A percentile compares a stretch with the other conserved stretches of the same genome.
These are phyloP conservation scores for Macaria liturata DNA, from an alignment of 2,888 invertebrate species.

Conservation along the genomic window DNA sequence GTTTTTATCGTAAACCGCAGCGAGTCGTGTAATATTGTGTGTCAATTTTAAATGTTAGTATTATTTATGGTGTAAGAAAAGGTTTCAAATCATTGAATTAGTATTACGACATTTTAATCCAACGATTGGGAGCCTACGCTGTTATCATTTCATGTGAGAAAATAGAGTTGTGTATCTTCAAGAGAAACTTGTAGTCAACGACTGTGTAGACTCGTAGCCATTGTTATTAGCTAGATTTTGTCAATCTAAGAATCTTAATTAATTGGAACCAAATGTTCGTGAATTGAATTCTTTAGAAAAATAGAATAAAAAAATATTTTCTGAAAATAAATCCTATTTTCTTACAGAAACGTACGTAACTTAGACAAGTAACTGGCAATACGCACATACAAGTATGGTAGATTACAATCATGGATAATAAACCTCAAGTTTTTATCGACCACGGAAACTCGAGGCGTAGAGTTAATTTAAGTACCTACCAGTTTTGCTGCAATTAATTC, in stretches of 20 bases:
- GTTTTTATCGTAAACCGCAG: constrained; percentile 48
- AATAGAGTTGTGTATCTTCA: constrained; percentile 46
- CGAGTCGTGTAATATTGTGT: constrained; percentile 45
- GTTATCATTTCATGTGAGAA: constrained; percentile 48
- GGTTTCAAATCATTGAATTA: constrained; percentile 76
- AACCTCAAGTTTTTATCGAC: constrained; percentile 38
- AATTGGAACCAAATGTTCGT: constrained; percentile 65
- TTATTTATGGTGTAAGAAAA: constrained; percentile 55
- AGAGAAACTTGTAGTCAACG: constrained; percentile 62
- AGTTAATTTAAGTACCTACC: constrained; percentile 30
- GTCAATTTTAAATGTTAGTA: constrained; percentile 53
- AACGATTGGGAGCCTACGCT: constrained; percentile 60
- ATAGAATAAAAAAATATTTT: constrained; percentile 66
- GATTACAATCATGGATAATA: constrained; percentile 41
- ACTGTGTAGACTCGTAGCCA: constrained; percentile 71
- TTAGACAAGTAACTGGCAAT: constrained; percentile 71
- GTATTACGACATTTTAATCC: constrained; percentile 48
- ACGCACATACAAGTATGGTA: constrained; percentile 67
- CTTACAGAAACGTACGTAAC: constrained; percentile 73
- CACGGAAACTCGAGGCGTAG: constrained; percentile 41
- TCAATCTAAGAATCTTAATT: constrained; percentile 57
- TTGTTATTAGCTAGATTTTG: constrained; percentile 66
- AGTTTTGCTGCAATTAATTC: constrained; percentile 42
- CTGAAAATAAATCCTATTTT: constrained; percentile 79
- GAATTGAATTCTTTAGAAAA: constrained; percentile 68